A percentile compares a stretch with the other conserved stretches of the same genome.
Evolutionary conservation across 2,113 vertebrate species (phyloP).

Genomic region (Corydoras maculifer): DNA sequence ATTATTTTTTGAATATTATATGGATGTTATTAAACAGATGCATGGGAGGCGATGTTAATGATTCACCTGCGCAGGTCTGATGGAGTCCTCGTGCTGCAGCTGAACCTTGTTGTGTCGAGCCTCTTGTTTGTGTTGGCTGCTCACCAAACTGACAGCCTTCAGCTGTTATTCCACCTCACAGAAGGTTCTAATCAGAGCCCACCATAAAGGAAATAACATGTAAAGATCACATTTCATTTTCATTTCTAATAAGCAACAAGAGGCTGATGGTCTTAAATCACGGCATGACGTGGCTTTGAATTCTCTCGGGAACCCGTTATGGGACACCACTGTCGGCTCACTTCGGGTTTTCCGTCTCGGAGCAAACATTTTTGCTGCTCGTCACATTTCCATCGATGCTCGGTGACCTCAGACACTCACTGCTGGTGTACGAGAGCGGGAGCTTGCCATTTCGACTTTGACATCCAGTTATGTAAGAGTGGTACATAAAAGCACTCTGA

Average conservation of each 20-base stretch:
- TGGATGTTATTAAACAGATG: too few relatives aligned
- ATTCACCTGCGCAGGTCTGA: too few relatives aligned
- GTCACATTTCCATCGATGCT: conserved; percentile 5
- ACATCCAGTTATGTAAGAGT: conserved; percentile 6
- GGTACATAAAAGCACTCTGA: background rate
- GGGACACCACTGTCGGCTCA: background rate
- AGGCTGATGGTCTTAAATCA: too few relatives aligned
- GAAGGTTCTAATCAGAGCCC: too few relatives aligned
- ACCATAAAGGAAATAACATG: too few relatives aligned
- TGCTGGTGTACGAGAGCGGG: background rate
- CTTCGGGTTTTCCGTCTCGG: background rate
- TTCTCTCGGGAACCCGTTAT: background rate
- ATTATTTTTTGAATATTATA: too few relatives aligned
- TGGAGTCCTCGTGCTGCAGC: too few relatives aligned
- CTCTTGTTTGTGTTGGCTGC: conserved; percentile 7
- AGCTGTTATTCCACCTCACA: background rate
- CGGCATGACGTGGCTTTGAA: background rate
- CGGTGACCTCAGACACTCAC: conserved; percentile 18
- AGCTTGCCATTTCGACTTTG: conserved; percentile 15
- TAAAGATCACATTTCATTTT: too few relatives aligned
- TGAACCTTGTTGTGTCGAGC: background rate
- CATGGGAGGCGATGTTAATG: too few relatives aligned
- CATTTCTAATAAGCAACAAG: too few relatives aligned
- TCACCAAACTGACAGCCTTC: background rate
- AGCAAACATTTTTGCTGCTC: background rate